A percentile compares a stretch with the other conserved stretches of the same genome.
Conservation (phyloP, 2,888 invertebrate species). For the Poecilobothrus nobilitatus region DNA sequence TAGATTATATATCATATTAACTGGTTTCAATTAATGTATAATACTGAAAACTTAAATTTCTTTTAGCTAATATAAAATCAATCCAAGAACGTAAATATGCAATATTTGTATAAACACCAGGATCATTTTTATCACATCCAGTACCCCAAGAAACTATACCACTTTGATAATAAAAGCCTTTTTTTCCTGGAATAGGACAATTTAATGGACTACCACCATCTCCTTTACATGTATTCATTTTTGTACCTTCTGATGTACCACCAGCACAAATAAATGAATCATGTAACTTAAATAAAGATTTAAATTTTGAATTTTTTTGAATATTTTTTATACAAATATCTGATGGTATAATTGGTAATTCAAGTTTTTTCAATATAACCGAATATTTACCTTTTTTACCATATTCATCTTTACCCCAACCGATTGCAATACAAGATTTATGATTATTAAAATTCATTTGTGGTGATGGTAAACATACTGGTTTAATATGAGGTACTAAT, state of each 20-base stretch:
- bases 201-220: conserved; percentile 72
- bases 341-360: conserved; percentile 57
- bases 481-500: conserved; percentile 59
- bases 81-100: conserved; percentile 58
- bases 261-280: conserved; percentile 68
- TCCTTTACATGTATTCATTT: conserved; percentile 40
- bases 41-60: conserved; percentile 19
- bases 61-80: conserved; percentile 34
- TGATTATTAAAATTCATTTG: conserved; percentile 38
- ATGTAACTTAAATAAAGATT: conserved; percentile 55
- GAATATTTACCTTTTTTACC: conserved; percentile 47
- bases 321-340: conserved; percentile 44
- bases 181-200: conserved; percentile 46
- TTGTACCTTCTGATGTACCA: conserved; percentile 52
- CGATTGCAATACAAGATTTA: conserved; percentile 31
- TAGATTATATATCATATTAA: too few species aligned
- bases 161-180: conserved; percentile 27
- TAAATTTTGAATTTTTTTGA: conserved; percentile 53
- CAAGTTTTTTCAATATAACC: conserved; percentile 58
- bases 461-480: conserved; percentile 55
- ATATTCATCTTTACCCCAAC: conserved; percentile 31
- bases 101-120: conserved; percentile 65
- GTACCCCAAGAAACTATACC: conserved; percentile 60
- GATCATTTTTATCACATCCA: conserved; percentile 55
- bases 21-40: neutral